Evolutionary conservation across 2,113 vertebrate genomes (phyloP), one percentile per base, ranked within the genome.

Genomic region (Pseudopodoces humilis): DNA sequence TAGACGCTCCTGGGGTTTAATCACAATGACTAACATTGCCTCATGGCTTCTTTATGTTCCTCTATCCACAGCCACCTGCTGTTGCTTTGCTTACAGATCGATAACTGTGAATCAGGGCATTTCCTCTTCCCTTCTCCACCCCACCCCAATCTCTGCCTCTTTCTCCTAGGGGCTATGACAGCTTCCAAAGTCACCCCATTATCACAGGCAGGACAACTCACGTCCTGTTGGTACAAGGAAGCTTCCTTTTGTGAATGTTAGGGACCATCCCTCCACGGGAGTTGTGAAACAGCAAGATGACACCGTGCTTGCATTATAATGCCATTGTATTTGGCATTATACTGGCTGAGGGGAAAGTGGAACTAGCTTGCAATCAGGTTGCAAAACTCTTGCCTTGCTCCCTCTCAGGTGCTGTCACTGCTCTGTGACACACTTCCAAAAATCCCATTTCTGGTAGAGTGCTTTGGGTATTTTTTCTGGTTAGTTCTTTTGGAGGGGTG

Each of bases 51-150:
- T 94, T 86, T 83, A 27, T 62, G 46, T 44, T 95, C 31, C 4
- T 62, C 62, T 94, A 71, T 88, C 91, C 50, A 50, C 44, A 79
- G 5, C 77, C 92, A 94, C 92, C 94, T 96, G 92, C 77, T 92
- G 47, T 23, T 84, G 68, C 86, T 95, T 56, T 75, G 68, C 77
- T 91, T 64, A 89, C 56, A 33, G 11, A 59, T 79, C 0, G 1
- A 52, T 92, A 89, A 58, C 65, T 78, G 63, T 77, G 94, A 86
- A 78, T 52, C 77, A 86, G 77, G 83, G 65, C 49, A 65, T 64
- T 82, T 95, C 86, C 69, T 86, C 78, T 77, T 92, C 64, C 72
- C 30, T 67, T 46, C 53, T 64, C 70, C 5, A 2, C 72, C 72
- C 65, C 5, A 10, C 22, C 31, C 58, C 8, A 3, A 25, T 53